Conservation (phyloP, 2,888 invertebrate species). For the Neoitamus cyanurus region DNA sequence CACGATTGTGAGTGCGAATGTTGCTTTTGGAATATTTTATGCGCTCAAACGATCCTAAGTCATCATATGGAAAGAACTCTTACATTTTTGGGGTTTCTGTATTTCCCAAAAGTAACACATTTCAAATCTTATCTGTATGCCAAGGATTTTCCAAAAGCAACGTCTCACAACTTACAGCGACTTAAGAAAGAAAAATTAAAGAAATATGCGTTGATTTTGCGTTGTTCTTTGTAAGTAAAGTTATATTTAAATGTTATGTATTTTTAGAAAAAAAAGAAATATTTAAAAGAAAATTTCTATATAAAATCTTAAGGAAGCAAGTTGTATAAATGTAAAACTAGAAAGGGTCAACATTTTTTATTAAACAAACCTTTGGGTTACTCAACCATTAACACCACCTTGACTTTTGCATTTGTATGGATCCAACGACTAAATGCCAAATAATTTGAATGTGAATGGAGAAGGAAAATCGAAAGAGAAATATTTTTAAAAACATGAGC, state of each 20-base stretch:
- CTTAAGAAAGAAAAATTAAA: conserved; percentile 38
- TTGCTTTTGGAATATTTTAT: conserved; percentile 20
- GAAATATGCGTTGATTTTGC: conserved; percentile 47
- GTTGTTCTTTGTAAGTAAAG: conserved; percentile 47
- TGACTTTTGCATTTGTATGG: background rate
- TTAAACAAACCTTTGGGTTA: background rate
- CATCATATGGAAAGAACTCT: background rate
- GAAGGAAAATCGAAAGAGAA: background rate
- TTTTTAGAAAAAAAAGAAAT: conserved; percentile 34
- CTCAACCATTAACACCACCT: conserved; percentile 11
- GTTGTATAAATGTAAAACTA: background rate
- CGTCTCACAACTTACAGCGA: background rate
- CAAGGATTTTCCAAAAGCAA: background rate
- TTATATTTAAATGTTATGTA: conserved; percentile 45
- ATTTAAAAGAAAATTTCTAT: background rate
- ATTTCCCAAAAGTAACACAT: background rate
- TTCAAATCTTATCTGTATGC: background rate
- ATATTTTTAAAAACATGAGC: conserved; percentile 10
- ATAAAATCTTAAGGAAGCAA: background rate
- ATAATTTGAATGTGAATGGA: conserved; percentile 19
- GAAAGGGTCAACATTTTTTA: conserved; percentile 9
- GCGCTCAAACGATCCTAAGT: background rate
- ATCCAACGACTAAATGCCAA: conserved; percentile 18
- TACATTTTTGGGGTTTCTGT: background rate
- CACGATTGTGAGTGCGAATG: conserved; percentile 2